Evolutionary conservation across 2,113 vertebrate genomes (phyloP).

Genomic region (Epinephelus cyanopodus): DNA sequence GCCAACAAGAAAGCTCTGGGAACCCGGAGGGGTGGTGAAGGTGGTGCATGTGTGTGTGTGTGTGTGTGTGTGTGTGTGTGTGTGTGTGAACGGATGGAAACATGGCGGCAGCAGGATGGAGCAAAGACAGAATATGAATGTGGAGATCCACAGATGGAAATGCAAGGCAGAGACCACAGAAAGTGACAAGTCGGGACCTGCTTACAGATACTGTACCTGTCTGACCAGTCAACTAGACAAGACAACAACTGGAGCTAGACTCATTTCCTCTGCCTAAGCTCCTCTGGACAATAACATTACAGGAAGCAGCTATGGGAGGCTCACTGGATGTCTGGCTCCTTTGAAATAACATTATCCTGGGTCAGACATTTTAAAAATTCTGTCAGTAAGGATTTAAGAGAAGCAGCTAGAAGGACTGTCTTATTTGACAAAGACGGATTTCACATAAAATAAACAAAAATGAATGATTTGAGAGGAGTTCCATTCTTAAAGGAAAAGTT

Average conservation of each 20-base stretch:
- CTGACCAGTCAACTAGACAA: constrained; percentile 47
- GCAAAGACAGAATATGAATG: constrained; percentile 2
- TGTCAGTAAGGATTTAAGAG: background rate
- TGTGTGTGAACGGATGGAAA: background rate
- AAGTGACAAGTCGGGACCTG: background rate
- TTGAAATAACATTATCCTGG: constrained; percentile 32
- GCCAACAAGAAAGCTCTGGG: constrained; percentile 14
- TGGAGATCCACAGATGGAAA: constrained; percentile 12
- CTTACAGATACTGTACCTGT: constrained; percentile 52
- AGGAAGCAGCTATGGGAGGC: constrained; percentile 49
- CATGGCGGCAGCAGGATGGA: background rate
- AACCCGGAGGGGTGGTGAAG: constrained; percentile 5
- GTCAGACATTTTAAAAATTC: constrained; percentile 28
- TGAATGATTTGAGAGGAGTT: background rate
- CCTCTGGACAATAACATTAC: constrained; percentile 48
- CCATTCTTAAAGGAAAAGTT: background rate
- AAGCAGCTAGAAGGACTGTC: background rate
- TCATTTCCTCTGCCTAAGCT: constrained; percentile 78
- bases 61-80: background rate
- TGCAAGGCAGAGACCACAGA: background rate
- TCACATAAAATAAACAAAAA: background rate
- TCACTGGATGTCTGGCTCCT: constrained; percentile 44
- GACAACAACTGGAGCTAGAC: constrained; percentile 47
- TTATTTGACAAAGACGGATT: background rate
- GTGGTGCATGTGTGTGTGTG: background rate